phyloP scores from a whole-genome alignment of 2,888 invertebrate genomes.

The Cerastis rubricosa region DNA sequence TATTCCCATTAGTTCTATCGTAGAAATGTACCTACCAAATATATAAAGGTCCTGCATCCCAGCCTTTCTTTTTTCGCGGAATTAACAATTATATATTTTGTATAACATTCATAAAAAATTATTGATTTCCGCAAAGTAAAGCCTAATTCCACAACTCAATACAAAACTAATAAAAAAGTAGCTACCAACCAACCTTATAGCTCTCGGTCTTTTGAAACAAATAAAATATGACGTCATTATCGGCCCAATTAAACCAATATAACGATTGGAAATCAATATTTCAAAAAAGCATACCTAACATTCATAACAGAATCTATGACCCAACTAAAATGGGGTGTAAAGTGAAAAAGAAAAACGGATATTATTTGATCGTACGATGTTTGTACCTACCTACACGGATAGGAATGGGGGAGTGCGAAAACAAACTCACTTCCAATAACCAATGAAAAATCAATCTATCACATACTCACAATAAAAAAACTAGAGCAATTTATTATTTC shows the following conservation, averaged over 20 bases:
- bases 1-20: no score
- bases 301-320: slow-evolving; percentile 65
- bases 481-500: slow-evolving; percentile 73
- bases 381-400: slow-evolving; percentile 75
- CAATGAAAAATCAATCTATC: slow-evolving; percentile 82
- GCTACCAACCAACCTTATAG: neutral
- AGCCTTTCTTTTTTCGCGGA: no score
- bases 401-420: slow-evolving; percentile 69
- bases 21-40: no score
- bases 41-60: no score
- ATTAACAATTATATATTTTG: no score
- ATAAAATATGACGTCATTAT: neutral
- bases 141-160: no score
- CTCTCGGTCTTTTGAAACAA: neutral
- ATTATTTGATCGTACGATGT: slow-evolving; percentile 78
- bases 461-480: slow-evolving; percentile 78
- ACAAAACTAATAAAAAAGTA: neutral
- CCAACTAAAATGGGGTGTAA: slow-evolving; percentile 70
- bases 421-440: slow-evolving; percentile 76
- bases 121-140: no score
- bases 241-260: slow-evolving; percentile 27
- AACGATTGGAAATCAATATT: slow-evolving; percentile 58
- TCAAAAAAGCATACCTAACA: slow-evolving; percentile 58
- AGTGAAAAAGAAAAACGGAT: slow-evolving; percentile 75
- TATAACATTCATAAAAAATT: no score